phyloP scores from a whole-genome alignment of 2,888 invertebrate genomes.

The Therioaphis trifolii region DNA sequence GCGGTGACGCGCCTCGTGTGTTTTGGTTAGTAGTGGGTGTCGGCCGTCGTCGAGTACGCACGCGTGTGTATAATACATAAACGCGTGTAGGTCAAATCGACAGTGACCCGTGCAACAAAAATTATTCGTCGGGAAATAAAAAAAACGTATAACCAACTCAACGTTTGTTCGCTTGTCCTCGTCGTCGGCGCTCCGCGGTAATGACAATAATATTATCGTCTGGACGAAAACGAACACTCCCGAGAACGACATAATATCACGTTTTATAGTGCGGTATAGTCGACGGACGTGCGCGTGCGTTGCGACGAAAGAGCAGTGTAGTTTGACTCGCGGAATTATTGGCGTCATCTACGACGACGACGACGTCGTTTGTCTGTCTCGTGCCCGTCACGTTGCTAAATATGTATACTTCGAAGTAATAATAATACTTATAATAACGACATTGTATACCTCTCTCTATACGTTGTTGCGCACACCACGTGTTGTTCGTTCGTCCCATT shows the following conservation, averaged over 20 bases:
- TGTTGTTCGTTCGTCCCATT: too few species aligned
- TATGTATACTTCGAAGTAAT: neutral
- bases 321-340: too few species aligned
- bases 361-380: neutral
- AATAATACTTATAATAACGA: neutral
- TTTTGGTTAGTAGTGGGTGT: conserved; percentile 19
- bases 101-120: neutral
- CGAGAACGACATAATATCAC: too few species aligned
- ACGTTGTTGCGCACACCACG: too few species aligned
- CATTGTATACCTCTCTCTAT: neutral
- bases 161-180: neutral
- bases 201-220: too few species aligned
- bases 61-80: too few species aligned
- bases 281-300: too few species aligned
- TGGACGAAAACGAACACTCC: too few species aligned
- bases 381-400: neutral
- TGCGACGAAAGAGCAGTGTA: too few species aligned
- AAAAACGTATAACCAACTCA: neutral
- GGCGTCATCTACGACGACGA: too few species aligned
- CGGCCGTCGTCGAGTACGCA: neutral
- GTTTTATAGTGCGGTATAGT: too few species aligned
- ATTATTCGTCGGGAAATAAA: neutral
- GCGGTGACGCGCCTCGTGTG: neutral
- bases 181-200: neutral
- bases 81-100: neutral